Percentiles rank a stretch among this genome's conserved stretches.
phyloP scores from a whole-genome alignment of 1,140 invertebrate genomes.

The Pseudomyrmex flavicornis region DNA sequence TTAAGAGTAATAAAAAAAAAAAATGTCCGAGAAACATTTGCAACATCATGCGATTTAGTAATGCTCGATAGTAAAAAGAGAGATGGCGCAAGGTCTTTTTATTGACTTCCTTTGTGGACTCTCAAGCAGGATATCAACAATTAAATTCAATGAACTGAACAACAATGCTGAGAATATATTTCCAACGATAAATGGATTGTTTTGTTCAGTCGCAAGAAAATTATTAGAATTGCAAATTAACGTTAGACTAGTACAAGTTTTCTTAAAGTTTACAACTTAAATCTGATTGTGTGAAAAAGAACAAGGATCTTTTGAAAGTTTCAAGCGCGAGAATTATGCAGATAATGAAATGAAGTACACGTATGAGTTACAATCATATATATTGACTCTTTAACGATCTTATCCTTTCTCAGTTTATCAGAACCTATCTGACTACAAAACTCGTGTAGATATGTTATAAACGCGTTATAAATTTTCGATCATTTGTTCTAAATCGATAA shows the following conservation, averaged over 20 bases:
- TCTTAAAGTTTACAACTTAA: too few species aligned
- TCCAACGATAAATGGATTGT: constrained; percentile 51
- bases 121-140: constrained; percentile 81
- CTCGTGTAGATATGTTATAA: background rate
- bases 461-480: background rate
- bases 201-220: constrained; percentile 43
- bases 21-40: constrained; percentile 27
- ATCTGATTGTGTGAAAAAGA: too few species aligned
- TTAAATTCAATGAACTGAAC: constrained; percentile 79
- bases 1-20: background rate
- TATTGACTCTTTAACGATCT: too few species aligned
- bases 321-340: too few species aligned
- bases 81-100: constrained; percentile 66
- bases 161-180: constrained; percentile 84
- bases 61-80: constrained; percentile 58
- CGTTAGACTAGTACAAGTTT: too few species aligned
- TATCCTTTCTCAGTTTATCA: too few species aligned
- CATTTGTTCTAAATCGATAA: too few species aligned
- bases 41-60: constrained; percentile 46
- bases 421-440: background rate
- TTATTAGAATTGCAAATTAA: background rate
- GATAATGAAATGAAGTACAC: too few species aligned
- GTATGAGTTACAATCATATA: too few species aligned
- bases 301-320: too few species aligned
- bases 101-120: constrained; percentile 71